Percentiles rank a stretch among this genome's conserved stretches.
These are phyloP conservation scores for Orbicella faveolata DNA, from an alignment of 64 coral and sea anemone species.

Conservation along the genomic window DNA sequence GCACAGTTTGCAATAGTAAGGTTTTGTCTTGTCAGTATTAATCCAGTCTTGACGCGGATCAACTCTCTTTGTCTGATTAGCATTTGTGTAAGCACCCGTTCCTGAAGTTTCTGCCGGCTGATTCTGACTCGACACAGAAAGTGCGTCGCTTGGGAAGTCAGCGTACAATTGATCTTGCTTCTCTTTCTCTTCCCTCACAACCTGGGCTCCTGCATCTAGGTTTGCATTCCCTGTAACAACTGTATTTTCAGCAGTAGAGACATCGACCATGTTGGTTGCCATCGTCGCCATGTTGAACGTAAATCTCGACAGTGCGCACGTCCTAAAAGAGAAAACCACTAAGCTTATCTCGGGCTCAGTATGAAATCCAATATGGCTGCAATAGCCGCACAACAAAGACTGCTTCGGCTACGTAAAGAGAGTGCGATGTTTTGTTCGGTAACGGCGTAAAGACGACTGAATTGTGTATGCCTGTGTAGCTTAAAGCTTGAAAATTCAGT, in stretches of 20 bases:
- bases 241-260: not conserved
- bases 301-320: not conserved
- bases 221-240: not conserved
- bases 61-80: not conserved
- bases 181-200: not conserved
- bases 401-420: not conserved
- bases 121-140: not conserved
- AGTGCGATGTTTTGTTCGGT: not conserved
- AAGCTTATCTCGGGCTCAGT: not conserved
- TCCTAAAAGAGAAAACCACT: not conserved
- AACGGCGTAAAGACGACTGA: not conserved
- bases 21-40: conserved; percentile 10
- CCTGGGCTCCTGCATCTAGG: not conserved
- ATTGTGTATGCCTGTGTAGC: not conserved
- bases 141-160: not conserved
- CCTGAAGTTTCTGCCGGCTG: not conserved
- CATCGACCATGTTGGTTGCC: not conserved
- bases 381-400: conserved; percentile 13
- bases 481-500: not conserved
- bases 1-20: conserved; percentile 77
- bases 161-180: not conserved
- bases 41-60: conserved; percentile 40
- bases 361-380: conserved; percentile 32
- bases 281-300: not conserved
- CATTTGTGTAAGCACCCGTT: not conserved